phyloP scores from a whole-genome alignment of 2,113 vertebrate species.

The Anguilla japonica region DNA sequence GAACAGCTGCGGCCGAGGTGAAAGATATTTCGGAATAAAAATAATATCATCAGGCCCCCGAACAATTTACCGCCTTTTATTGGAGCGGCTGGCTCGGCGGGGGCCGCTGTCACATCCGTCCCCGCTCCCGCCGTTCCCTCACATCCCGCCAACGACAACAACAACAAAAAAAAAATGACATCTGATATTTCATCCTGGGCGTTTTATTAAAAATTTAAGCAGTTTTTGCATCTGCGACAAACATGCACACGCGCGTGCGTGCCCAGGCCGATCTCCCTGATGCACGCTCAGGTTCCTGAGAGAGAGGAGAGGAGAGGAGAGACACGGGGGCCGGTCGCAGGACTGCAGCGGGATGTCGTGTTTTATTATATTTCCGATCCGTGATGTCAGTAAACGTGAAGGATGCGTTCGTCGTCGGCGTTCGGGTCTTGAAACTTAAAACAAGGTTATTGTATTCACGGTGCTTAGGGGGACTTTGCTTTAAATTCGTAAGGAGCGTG shows the following conservation, averaged over 20 bases:
- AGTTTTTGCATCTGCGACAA: constrained; percentile 63
- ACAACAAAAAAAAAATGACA: constrained; percentile 40
- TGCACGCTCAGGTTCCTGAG: constrained; percentile 49
- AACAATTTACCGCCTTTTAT: constrained; percentile 61
- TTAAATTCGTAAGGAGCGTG: constrained; percentile 44
- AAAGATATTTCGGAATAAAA: constrained; percentile 61
- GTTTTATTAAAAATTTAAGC: constrained; percentile 72
- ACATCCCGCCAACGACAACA: constrained; percentile 22
- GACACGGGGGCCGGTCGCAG: not conserved
- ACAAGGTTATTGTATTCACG: constrained; percentile 40
- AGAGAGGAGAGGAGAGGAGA: constrained; percentile 28
- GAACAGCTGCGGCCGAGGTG: constrained; percentile 43
- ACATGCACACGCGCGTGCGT: constrained; percentile 37
- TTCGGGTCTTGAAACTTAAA: not conserved
- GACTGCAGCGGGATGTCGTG: constrained; percentile 24
- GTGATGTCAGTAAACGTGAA: constrained; percentile 63
- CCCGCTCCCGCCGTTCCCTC: constrained; percentile 55
- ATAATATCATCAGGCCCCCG: constrained; percentile 52
- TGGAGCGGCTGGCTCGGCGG: constrained; percentile 12
- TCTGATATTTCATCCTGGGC: constrained; percentile 69
- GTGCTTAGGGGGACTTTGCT: constrained; percentile 34
- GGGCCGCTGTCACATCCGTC: constrained; percentile 43
- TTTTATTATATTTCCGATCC: constrained; percentile 57
- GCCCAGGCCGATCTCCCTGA: constrained; percentile 57
- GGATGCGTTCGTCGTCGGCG: constrained; percentile 44